Evolutionary conservation across 1,140 invertebrate genomes (phyloP), one percentile per base, ranked within the genome.

Genomic region (Lysiphlebus fabarum): DNA sequence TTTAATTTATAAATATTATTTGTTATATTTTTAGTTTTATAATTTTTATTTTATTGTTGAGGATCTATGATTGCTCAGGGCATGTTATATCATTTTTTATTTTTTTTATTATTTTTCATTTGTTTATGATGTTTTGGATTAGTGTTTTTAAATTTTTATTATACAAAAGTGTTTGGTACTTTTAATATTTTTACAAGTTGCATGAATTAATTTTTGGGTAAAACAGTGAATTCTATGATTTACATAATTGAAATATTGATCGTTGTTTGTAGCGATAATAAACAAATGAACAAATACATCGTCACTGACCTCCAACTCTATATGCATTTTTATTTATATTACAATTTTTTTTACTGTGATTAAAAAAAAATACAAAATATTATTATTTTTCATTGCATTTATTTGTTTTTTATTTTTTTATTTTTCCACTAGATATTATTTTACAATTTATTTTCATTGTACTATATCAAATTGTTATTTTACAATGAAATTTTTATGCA

Each of bases 191-290:
- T n/a, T 37, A 17, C 6, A 50, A 12, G 4, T n/a, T 50, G 49
- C 41, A 10, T 5, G 50, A 38, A 48, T 58, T 40, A 58, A 49
- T 41, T 58, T 34, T 17, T 49, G 37, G 49, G 57, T 58, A 58
- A 58, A 49, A 40, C 38, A 40, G 50, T 58, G 57, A 45, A 58
- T 57, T 57, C 47, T 48, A 58, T 53, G 40, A 58, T 58, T 58
- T 58, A 51, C 57, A 58, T 58, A 58, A 58, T 58, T 53, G 49
- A 17, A 58, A 53, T 58, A 58, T 58, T 49, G 57, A 58, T 58
- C 38, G 57, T 26, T 26, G 17, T 26, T 26, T 26, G 17, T 26
- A 51, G 49, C 26, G 57, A 58, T 14, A 34, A 49, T 53, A 12
- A 53, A 41, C 48, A 40, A 17, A 26, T 26, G 17, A 26, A 26